phyloP scores from a whole-genome alignment of 2,113 vertebrate species.

The Psophia crepitans region DNA sequence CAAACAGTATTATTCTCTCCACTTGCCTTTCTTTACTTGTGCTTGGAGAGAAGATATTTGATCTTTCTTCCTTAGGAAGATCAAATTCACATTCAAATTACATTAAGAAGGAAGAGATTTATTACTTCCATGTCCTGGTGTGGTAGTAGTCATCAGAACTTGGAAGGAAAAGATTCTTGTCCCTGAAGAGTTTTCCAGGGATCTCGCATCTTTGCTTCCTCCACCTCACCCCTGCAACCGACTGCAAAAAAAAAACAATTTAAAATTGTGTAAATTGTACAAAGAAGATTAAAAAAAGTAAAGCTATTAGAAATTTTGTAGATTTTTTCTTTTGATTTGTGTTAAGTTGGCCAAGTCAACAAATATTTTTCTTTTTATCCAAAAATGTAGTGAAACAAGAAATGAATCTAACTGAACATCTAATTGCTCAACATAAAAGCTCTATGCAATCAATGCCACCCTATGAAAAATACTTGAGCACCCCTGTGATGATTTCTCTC shows the following conservation, averaged over 20 bases:
- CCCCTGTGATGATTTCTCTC: not conserved
- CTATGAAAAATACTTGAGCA: not conserved
- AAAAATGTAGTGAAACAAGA: not conserved
- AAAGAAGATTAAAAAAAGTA: not conserved
- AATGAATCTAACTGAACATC: not conserved
- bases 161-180: not conserved
- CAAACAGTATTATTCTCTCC: not conserved
- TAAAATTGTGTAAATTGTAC: not conserved
- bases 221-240: not conserved
- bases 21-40: not conserved
- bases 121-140: not conserved
- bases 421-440: not conserved
- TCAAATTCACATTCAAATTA: not conserved
- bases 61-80: not conserved
- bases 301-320: not conserved
- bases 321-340: not conserved
- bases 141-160: not conserved
- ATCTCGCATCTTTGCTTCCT: not conserved
- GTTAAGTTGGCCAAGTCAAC: not conserved
- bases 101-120: not conserved
- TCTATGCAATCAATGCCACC: fast-evolving
- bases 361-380: not conserved
- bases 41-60: not conserved
- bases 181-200: not conserved
- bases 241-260: not conserved